Percentiles rank a stretch among this genome's conserved stretches.
phyloP scores from a whole-genome alignment of 35 echinoderm and acorn worm species.

The Nesometra sesokonis region DNA sequence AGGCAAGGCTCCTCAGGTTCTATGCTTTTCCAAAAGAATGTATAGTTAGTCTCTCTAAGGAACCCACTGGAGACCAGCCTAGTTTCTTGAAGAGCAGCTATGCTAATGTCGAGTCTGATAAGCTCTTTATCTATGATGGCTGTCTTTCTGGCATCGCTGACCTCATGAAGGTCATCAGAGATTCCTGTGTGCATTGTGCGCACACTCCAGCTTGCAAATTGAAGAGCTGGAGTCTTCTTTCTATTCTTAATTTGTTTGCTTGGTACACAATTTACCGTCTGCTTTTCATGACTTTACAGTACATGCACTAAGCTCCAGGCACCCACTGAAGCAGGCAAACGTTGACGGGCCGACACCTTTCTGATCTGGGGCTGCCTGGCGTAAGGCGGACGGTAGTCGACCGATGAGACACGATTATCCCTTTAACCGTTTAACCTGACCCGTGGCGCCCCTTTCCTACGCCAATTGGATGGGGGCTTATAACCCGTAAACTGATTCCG shows the following conservation, averaged over 20 bases:
- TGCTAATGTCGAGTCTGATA: constrained; percentile 6
- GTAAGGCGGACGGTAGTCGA: constrained; percentile 30
- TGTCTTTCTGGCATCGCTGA: constrained; percentile 18
- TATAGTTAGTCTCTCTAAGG: too few relatives aligned
- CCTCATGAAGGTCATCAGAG: not conserved
- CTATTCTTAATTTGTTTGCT: too few relatives aligned
- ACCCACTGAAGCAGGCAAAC: not conserved
- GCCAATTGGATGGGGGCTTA: constrained; percentile 41
- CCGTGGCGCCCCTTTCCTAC: constrained; percentile 1
- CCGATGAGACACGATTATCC: not conserved
- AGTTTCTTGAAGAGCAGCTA: constrained; percentile 22
- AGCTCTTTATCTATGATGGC: constrained; percentile 22
- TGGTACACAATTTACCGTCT: too few relatives aligned
- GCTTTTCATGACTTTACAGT: too few relatives aligned
- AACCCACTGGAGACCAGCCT: not conserved
- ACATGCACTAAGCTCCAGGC: not conserved
- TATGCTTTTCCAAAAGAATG: too few relatives aligned
- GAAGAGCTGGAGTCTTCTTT: too few relatives aligned
- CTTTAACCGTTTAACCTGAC: constrained; percentile 17
- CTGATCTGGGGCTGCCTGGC: not conserved
- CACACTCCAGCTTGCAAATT: constrained; percentile 23
- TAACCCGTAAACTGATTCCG: constrained; percentile 26
- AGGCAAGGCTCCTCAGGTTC: too few relatives aligned
- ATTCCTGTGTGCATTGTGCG: constrained; percentile 16
- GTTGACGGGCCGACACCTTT: not conserved